Conservation (phyloP, 92 coral and sea anemone species). For the Actinostola sp. region DNA sequence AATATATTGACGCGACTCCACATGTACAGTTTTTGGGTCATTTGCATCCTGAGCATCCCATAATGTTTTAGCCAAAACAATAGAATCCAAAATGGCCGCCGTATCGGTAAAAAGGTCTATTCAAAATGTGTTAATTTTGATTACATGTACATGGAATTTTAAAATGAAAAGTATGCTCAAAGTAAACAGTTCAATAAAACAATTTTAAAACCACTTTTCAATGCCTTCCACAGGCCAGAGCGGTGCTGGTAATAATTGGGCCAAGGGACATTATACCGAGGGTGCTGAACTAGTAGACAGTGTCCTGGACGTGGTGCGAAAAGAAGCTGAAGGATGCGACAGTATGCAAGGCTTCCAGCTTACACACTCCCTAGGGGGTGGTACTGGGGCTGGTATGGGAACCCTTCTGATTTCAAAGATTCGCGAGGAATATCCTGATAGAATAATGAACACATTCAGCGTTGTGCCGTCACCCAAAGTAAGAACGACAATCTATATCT, state of each 20-base stretch:
- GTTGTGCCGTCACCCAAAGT: constrained; percentile 96
- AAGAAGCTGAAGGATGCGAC: constrained; percentile 92
- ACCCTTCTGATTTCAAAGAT: constrained; percentile 86
- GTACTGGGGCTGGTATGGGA: constrained; percentile 95
- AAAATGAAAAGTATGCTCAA: too few relatives aligned
- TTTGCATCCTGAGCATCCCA: too few relatives aligned
- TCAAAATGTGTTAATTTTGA: too few relatives aligned
- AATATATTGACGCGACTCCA: too few relatives aligned
- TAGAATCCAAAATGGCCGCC: too few relatives aligned
- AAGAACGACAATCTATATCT: too few relatives aligned
- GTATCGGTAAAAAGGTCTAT: too few relatives aligned
- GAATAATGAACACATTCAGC: constrained; percentile 89
- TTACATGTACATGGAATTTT: too few relatives aligned
- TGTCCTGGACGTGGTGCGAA: constrained; percentile 81
- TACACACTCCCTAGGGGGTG: constrained; percentile 97
- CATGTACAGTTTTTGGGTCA: too few relatives aligned
- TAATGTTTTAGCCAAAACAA: too few relatives aligned
- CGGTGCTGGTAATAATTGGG: constrained; percentile 88
- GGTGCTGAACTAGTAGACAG: constrained; percentile 94
- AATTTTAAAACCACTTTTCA: too few relatives aligned
- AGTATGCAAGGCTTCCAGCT: constrained; percentile 94
- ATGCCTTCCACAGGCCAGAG: constrained; percentile 38
- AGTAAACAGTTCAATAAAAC: too few relatives aligned
- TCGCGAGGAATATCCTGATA: constrained; percentile 93
- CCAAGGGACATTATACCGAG: constrained; percentile 93